Conservation (phyloP, 1,140 invertebrate species). For the Agrypnia vestita region DNA sequence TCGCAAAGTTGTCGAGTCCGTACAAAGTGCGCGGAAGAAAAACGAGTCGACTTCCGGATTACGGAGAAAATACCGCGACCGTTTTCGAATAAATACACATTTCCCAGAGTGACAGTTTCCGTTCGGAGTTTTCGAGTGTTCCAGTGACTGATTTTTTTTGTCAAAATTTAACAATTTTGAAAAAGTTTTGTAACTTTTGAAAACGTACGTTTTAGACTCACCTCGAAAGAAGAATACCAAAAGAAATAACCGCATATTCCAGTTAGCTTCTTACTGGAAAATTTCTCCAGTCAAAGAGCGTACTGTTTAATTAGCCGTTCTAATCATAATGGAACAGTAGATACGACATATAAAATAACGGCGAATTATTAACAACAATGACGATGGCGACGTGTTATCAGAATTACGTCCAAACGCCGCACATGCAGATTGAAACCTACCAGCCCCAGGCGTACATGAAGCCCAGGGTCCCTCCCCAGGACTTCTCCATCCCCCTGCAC, state of each 20-base stretch:
- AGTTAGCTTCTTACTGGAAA: too few relatives aligned
- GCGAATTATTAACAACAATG: conserved; percentile 20
- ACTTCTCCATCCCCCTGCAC: conserved; percentile 81
- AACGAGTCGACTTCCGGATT: conserved; percentile 13
- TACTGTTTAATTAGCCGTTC: not conserved
- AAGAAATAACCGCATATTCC: too few relatives aligned
- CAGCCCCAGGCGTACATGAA: conserved; percentile 59
- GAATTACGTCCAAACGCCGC: conserved; percentile 30
- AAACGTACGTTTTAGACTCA: too few relatives aligned
- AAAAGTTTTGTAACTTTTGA: too few relatives aligned
- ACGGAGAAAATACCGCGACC: conserved; percentile 12
- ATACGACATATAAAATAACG: not conserved
- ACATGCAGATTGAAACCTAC: conserved; percentile 45
- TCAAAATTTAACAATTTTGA: too few relatives aligned
- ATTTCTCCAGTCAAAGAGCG: too few relatives aligned
- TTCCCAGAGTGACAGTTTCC: not conserved
- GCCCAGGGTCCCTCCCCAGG: conserved; percentile 66
- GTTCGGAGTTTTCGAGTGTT: too few relatives aligned
- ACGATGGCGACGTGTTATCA: conserved; percentile 49
- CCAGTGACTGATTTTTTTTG: too few relatives aligned
- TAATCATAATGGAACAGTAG: conserved; percentile 9
- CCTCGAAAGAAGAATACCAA: too few relatives aligned
- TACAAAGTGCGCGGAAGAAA: conserved; percentile 18
- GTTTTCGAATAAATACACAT: not conserved
- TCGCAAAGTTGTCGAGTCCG: not conserved